Base-by-base conservation (phyloP, 1,140 invertebrate genomes). In the Anadara kagoshimensis region DNA sequence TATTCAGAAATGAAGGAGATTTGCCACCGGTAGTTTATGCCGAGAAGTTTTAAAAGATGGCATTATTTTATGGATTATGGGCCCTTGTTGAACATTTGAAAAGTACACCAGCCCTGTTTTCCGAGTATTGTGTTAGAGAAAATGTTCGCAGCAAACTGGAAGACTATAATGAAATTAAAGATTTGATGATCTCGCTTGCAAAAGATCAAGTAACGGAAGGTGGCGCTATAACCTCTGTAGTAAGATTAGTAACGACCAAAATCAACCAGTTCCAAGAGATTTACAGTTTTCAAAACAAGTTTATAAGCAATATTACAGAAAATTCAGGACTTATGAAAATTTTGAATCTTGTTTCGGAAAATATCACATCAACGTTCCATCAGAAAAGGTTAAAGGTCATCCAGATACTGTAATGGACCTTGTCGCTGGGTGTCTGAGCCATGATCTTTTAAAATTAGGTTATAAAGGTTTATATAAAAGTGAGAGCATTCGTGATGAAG, bases 211-310 rank as follows among this genome's bases (percentile, higher is more conserved):
- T 73, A 5, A 45, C 74, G 24, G 67, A 81, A 53, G 72, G 63
- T 57, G 64, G 74, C 62, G 75, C 71, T n/a, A 68, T 79, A 29
- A 66, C 65, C 7, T 81, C 79, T 24, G 62, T 66, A 2, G 77
- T 81, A 12, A 59, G 57, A 61, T 44, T 81, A n/a, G 75, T 78
- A 11, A 72, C 69, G 10, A 75, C 74, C 0, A 81, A 79, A 81
- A 81, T 65, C 79, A 81, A 45, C 77, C 79, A 10, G 76, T 81
- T 41, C 79, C 79, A 29, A 49, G 73, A 53, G 77, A 81, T 47
- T 45, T 81, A 45, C 79, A 77, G 45, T 78, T 81, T 59, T 81
- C 79, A 29, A 78, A 76, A 59, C 76, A 81, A 63, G 75, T 78
- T 24, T 75, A 76, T 41, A 81, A 81, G 44, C 79, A 81, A 62